Base-by-base conservation (phyloP, 1,140 invertebrate species). In the Cydia fagiglandana region DNA sequence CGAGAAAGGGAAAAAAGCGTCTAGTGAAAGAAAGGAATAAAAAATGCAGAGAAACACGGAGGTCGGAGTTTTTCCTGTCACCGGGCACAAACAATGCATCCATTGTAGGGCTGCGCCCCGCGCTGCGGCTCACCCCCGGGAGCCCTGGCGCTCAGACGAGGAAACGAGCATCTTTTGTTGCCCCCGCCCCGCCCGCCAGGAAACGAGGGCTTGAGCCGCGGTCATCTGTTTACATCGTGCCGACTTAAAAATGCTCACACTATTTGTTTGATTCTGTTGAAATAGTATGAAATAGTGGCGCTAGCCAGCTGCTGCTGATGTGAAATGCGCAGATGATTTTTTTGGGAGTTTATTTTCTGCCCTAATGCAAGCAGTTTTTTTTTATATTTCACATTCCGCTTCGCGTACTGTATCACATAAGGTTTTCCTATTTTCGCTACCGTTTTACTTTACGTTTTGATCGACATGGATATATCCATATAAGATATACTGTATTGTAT, bases 151-250 rank as follows among this genome's bases (percentile, higher is more conserved):
- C 61, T 79, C 78, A 76, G 81, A 75, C 80, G 83, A 87, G 91
- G 91, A 91, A 92, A 92, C 91, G 91, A 92, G 87, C 89, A 88
- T 91, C 91, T 92, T 92, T 92, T 92, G 91, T 92, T 90, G 87
- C 86, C 82, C 84, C 78, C 81, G 82, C 84, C 84, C 76, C 80
- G 74, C 83, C 83, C 85, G 80, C 77, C 86, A 41, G 86, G 84
- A 85, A 87, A 82, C 82, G 85, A 79, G 88, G 83, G 83, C 89
- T 90, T 88, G 90, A 91, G 87, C 84, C 86, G 84, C 88, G 89
- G 91, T 91, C 91, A 92, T 90, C 88, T 90, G 89, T 90, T 90
- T 89, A 90, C 89, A 90, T 90, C 84, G 80, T 80, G 81, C 83
- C 80, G 79, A 80, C 78, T 83, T 80, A 81, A 85, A 84, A 83